These are phyloP conservation scores for Vidua macroura DNA, from an alignment of 2,113 vertebrate genomes.

Conservation along the genomic window DNA sequence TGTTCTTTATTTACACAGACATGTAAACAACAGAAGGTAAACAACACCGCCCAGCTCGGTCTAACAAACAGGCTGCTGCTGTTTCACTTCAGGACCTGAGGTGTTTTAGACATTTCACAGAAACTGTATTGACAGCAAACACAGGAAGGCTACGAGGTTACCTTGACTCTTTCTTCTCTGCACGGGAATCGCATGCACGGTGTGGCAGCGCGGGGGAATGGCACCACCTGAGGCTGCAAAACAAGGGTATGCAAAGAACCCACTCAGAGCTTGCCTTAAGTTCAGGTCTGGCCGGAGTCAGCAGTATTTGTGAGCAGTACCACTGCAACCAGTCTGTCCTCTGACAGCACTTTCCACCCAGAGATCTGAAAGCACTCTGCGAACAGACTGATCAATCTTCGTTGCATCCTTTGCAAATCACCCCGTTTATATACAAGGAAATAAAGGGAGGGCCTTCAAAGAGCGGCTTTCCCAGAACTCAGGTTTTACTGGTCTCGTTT, in stretches of 20 bases:
- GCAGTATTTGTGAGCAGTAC: neutral
- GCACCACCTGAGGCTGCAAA: neutral
- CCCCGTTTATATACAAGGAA: neutral
- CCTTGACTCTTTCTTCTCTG: neutral
- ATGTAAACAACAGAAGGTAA: conserved; percentile 72
- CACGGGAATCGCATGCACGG: neutral
- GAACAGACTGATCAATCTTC: neutral
- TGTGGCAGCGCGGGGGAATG: accelerated
- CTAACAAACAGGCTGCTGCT: conserved; percentile 38
- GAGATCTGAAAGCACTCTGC: neutral
- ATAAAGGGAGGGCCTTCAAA: neutral
- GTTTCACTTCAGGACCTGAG: conserved; percentile 61
- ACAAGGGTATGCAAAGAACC: neutral
- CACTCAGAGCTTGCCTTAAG: neutral
- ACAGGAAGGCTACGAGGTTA: conserved; percentile 5
- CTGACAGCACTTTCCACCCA: neutral
- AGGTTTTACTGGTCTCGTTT: neutral
- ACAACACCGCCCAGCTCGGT: conserved; percentile 38
- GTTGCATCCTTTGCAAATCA: neutral
- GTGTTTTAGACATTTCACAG: conserved; percentile 65
- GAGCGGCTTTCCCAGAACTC: neutral
- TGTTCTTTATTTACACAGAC: conserved; percentile 65
- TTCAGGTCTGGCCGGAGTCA: neutral
- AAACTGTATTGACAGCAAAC: conserved; percentile 44
- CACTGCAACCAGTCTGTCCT: neutral